Base-by-base conservation (phyloP, 2,113 vertebrate genomes). In the Oryzias curvinotus region DNA sequence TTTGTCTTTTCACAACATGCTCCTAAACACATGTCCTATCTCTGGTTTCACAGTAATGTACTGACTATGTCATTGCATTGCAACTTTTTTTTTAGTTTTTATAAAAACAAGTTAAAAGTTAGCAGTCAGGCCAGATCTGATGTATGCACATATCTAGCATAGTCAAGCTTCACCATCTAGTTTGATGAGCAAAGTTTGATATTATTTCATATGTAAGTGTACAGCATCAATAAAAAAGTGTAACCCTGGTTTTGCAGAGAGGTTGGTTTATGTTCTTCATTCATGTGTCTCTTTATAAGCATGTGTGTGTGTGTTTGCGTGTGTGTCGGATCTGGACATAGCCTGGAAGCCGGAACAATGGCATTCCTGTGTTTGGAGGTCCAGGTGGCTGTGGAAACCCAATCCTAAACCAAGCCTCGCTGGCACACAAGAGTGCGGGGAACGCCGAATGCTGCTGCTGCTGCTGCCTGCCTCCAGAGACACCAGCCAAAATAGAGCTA, bases 331-430 rank as follows among this genome's bases (percentile, higher is more conserved):
- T 90, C 81, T 53, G 56, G 83, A 66, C 65, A 62, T 81, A 82
- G 74, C 83, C 74, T 86, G 76, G 77, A 83, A 69, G 55, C 56
- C 73, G 81, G 82, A 91, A 92, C 89, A 92, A 92, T 92, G 84
- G 81, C 90, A 92, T 90, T 91, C 89, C 87, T 91, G 88, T 92
- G 86, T 86, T 89, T 77, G 45, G 75, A 85, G 88, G 81, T 90
- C 89, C 91, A 91, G 91, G 90, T 92, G 90, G 89, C 87, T 89
- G 89, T 81, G 87, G 88, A 90, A 92, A 92, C 89, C 80, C 86
- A 84, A 90, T 90, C 89, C 89, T 73, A 81, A 84, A 88, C 76
- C 90, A 77, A 85, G 86, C 75, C 75, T 83, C 45, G 72, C 88
- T 86, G 85, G 88, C 89, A 90, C 85, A 84, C 66, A 65, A 36